Evolutionary conservation across 2,888 invertebrate genomes (phyloP), one percentile per base, ranked within the genome.

Genomic region (Argyra leucocephala): DNA sequence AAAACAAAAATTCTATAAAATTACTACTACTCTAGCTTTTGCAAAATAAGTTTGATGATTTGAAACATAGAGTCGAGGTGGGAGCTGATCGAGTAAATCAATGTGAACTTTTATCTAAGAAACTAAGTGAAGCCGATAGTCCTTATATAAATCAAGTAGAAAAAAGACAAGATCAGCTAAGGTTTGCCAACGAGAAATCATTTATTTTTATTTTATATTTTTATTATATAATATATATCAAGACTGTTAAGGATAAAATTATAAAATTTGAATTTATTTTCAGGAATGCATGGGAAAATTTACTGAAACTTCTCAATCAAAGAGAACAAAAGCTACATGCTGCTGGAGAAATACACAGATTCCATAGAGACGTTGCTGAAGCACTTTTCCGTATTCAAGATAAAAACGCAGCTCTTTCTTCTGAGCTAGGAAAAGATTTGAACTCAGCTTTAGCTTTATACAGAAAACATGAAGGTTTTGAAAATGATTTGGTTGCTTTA

Each of bases 321-420:
- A 86, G 97, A 18, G 93, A 93, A 69, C 87, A 90, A 68, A 89
- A 94, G 59, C 82, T 99, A 57, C 88, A 89, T 75, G 97, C 95
- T 0, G 98, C 98, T 1, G 96, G 93, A 12, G 96, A 97, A 82
- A 94, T 98, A 70, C 98, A 98, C 80, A 86, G 96, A 65, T 98
- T 96, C 85, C 97, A 98, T 81, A 87, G 96, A 64, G 97, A 97
- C 80, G 94, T 92, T 1, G 92, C 90, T 23, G 96, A 97, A 75
- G 90, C 95, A 2, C 79, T 94, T 10, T 89, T 91, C 58, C 84
- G 96, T 24, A 95, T 94, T 58, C 92, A 91, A 70, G 96, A 94
- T 76, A 94, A 96, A 75, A 88, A 90, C 69, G 90, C 91, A 0
- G 89, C 89, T 3, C 85, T 98, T 59, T 90, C 91, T 0, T 88